Conservation (phyloP, 2,888 invertebrate genomes). For the Dascillus cervinus region DNA sequence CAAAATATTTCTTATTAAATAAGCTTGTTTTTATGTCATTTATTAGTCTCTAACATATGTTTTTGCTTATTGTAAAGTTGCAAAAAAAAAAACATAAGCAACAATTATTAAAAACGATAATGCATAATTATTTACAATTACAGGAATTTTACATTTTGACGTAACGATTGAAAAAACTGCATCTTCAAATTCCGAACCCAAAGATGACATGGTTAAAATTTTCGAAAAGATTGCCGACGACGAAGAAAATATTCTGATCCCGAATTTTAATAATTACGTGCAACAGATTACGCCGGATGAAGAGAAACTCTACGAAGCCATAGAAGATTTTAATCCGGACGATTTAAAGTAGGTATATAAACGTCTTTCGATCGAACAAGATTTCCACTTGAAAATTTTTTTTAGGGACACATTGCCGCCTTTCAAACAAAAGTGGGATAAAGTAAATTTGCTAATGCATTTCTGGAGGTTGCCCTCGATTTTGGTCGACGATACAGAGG, state of each 20-base stretch:
- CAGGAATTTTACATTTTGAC: constrained; percentile 31
- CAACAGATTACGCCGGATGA: constrained; percentile 43
- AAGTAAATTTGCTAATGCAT: constrained; percentile 40
- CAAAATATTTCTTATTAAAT: too few relatives aligned
- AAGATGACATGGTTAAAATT: constrained; percentile 38
- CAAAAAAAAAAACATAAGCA: not conserved
- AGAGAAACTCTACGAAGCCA: constrained; percentile 39
- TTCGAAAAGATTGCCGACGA: constrained; percentile 31
- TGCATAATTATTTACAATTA: too few relatives aligned
- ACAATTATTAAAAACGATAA: not conserved
- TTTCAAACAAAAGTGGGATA: constrained; percentile 35
- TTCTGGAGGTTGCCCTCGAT: constrained; percentile 42
- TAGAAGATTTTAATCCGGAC: constrained; percentile 35
- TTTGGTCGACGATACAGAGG: constrained; percentile 30
- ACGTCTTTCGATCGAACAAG: not conserved
- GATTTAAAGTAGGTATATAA: constrained; percentile 28
- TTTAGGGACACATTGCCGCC: constrained; percentile 31
- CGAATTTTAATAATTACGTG: constrained; percentile 38
- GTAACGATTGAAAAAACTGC: constrained; percentile 26
- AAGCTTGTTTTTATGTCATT: too few relatives aligned
- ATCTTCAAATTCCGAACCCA: constrained; percentile 31
- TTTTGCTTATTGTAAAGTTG: not conserved
- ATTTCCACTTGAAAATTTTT: constrained; percentile 6
- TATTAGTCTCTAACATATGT: too few relatives aligned
- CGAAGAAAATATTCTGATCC: constrained; percentile 34